Base-by-base conservation (phyloP, 2,113 vertebrate genomes). In the Pseudopodoces humilis region DNA sequence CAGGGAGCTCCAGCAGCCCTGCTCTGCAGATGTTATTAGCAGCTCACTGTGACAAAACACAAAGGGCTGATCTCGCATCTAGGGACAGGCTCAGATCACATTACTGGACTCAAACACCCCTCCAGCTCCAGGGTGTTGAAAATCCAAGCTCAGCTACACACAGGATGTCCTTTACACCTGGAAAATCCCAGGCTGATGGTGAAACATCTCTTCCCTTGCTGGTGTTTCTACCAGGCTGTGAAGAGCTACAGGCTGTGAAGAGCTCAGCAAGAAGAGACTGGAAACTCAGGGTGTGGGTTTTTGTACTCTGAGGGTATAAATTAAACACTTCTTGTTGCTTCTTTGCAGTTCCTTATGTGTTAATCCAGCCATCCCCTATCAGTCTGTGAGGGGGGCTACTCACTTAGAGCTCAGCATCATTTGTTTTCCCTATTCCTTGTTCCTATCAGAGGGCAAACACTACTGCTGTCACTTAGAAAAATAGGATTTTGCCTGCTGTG, bases 391-490 rank as follows among this genome's bases (percentile, higher is more conserved):
- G n/a, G 30, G 33, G 43, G 31, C 43, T 77, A 70, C 77, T 92
- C 83, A 52, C 35, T 86, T 39, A 87, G 63, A 46, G 53, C 71
- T 88, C 87, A 46, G 56, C 70, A 84, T 93, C 41, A 49, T 96
- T 95, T 94, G 74, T 95, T 96, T 97, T 89, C 70, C 78, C 69
- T 67, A 69, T 76, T 92, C 71, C 85, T 80, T 70, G 28, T 92
- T 95, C 84, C 89, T 83, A 79, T 95, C 75, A 91, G 70, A 91
- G 43, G 56, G 86, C 69, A 97, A 91, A 93, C 76, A 86, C 56
- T 88, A n/a, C 56, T 75, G 62, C 93, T 96, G 88, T 90, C 92
- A 94, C 64, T 94, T 88, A 87, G 58, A 94, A 96, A 96, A 97
- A 89, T 67, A 90, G 80, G 70, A 84, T 94, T 95, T 96, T 97